These are phyloP conservation scores for Toxotes chatareus DNA, from an alignment of 2,113 vertebrate species.

Conservation along the genomic window DNA sequence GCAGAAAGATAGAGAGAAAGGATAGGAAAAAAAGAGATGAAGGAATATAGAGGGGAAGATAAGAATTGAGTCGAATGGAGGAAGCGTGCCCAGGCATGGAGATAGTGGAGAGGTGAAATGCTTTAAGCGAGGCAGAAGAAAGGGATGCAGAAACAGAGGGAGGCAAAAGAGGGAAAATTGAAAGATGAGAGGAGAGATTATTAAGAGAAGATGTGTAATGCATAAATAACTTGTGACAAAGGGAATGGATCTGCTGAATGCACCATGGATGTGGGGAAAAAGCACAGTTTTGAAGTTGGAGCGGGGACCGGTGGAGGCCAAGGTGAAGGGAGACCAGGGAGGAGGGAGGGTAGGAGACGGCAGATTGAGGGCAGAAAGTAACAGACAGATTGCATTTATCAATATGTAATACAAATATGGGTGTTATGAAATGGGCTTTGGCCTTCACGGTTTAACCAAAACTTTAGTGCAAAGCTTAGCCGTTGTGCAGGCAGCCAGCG, in stretches of 20 bases:
- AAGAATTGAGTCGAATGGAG: constrained; percentile 66
- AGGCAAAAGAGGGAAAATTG: constrained; percentile 73
- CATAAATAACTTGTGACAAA: constrained; percentile 70
- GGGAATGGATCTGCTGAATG: constrained; percentile 43
- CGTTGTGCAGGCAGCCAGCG: constrained; percentile 48
- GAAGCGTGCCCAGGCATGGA: constrained; percentile 55
- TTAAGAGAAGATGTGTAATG: constrained; percentile 72
- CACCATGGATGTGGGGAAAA: constrained; percentile 1
- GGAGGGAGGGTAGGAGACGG: constrained; percentile 9
- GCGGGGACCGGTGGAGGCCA: constrained; percentile 24
- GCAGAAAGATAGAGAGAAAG: constrained; percentile 59
- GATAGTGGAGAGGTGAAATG: constrained; percentile 74
- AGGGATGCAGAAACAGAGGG: constrained; percentile 56
- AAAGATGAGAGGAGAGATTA: constrained; percentile 82
- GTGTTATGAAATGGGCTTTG: constrained; percentile 56
- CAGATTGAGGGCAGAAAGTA: constrained; percentile 46
- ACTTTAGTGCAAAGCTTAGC: constrained; percentile 69
- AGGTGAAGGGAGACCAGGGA: constrained; percentile 37
- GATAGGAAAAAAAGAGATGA: constrained; percentile 65
- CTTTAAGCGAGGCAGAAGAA: constrained; percentile 66
- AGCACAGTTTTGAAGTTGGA: constrained; percentile 53
- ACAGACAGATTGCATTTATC: constrained; percentile 72
- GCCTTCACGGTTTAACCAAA: constrained; percentile 72
- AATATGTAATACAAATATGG: constrained; percentile 71
- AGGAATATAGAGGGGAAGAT: constrained; percentile 68